Conservation (phyloP, 64 coral and sea anemone species). For the Stylophora pistillata region DNA sequence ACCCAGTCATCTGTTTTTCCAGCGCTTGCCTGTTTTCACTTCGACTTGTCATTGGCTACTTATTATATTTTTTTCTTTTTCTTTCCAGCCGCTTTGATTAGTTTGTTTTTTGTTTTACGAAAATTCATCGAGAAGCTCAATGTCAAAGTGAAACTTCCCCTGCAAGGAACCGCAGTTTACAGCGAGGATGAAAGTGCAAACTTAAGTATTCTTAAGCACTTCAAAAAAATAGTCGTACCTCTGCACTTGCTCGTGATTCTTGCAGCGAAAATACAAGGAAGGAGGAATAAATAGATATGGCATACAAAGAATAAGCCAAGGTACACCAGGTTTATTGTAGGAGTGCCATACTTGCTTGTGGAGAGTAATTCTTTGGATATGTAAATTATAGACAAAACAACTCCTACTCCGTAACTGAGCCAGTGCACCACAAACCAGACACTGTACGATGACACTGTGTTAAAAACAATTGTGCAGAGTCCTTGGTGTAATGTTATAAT, state of each 20-base stretch:
- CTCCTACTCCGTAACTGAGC: neutral
- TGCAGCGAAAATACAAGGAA: conserved; percentile 27
- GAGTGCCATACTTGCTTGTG: conserved; percentile 1
- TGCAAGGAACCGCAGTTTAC: neutral
- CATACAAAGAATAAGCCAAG: conserved; percentile 5
- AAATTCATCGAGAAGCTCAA: too few relatives aligned
- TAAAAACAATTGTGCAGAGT: conserved; percentile 15
- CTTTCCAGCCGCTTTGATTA: too few relatives aligned
- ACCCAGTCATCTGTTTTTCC: too few relatives aligned
- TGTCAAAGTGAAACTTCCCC: neutral
- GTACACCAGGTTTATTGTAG: neutral
- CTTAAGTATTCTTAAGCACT: neutral
- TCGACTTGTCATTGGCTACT: too few relatives aligned
- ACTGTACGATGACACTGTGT: conserved; percentile 34
- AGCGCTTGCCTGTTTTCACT: too few relatives aligned
- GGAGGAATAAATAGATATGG: conserved; percentile 5
- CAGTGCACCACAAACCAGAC: conserved; percentile 34
- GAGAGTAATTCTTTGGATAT: conserved; percentile 4
- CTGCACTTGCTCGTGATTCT: conserved; percentile 22
- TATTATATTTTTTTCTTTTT: too few relatives aligned
- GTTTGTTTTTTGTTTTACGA: too few relatives aligned
- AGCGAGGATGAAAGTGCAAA: neutral
- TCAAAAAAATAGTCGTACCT: neutral
- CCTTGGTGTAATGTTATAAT: conserved; percentile 14
- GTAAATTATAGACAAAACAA: conserved; percentile 8